A percentile compares a stretch with the other conserved stretches of the same genome.
Conservation (phyloP, 2,797 vertebrate species). For the Ceryle rudis region DNA sequence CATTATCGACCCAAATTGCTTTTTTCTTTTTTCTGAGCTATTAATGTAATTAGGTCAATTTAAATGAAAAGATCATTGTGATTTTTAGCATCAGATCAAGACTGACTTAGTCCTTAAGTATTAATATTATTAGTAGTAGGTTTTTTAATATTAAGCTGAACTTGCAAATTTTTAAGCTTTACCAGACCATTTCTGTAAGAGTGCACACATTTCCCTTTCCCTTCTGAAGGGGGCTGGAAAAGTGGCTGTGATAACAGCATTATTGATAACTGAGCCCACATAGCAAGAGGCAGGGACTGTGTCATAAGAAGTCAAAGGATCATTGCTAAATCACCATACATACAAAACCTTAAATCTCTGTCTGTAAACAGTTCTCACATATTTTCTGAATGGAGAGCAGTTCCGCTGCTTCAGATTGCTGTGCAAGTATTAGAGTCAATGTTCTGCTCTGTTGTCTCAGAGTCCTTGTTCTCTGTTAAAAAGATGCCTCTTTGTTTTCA, state of each 20-base stretch:
- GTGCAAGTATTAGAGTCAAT: background rate
- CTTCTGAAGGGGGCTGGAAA: background rate
- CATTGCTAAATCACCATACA: background rate
- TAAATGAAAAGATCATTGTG: background rate
- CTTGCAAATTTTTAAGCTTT: background rate
- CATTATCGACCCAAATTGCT: background rate
- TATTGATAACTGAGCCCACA: background rate
- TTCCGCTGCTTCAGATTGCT: background rate
- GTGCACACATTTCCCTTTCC: background rate
- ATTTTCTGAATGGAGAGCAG: background rate
- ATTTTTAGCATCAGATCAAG: background rate
- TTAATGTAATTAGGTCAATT: background rate
- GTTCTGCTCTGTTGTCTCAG: rapidly evolving
- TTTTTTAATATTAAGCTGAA: background rate
- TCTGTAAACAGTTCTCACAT: background rate
- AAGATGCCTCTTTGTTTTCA: background rate
- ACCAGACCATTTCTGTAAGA: background rate
- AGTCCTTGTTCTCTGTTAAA: background rate
- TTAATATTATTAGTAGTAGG: background rate
- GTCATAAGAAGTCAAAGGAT: background rate
- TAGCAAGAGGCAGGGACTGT: background rate
- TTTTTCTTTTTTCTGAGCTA: background rate
- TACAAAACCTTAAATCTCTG: background rate
- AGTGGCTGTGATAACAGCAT: background rate
- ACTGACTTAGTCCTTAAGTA: background rate